Conservation (phyloP, 2,113 vertebrate species). For the Oncorhynchus tshawytscha region DNA sequence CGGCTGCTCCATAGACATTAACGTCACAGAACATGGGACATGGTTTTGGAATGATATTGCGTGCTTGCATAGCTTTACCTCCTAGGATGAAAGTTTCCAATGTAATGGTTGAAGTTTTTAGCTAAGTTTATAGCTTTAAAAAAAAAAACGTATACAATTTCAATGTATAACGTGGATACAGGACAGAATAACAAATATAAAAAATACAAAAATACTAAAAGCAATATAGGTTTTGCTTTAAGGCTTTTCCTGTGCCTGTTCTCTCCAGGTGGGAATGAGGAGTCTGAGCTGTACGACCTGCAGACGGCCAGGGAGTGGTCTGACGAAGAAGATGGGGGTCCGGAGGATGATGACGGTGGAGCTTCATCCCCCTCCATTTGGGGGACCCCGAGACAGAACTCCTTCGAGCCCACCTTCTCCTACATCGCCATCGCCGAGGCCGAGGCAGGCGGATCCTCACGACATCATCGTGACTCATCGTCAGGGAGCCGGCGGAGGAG, state of each 20-base stretch:
- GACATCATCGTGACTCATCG: conserved; percentile 55
- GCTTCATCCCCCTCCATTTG: conserved; percentile 76
- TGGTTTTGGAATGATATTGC: too few species aligned
- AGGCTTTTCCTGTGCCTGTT: neutral
- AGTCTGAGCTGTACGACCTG: conserved; percentile 84
- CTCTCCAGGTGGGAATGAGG: conserved; percentile 81
- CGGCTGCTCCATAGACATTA: too few species aligned
- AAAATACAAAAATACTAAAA: too few species aligned
- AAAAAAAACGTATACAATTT: too few species aligned
- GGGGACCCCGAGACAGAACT: conserved; percentile 81
- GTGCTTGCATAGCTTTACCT: too few species aligned
- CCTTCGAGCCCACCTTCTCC: conserved; percentile 84
- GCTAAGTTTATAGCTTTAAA: too few species aligned
- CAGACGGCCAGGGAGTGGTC: conserved; percentile 88
- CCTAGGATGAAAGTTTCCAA: too few species aligned
- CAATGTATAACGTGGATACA: too few species aligned
- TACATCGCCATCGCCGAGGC: conserved; percentile 81
- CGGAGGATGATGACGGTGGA: conserved; percentile 72
- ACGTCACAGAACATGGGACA: too few species aligned
- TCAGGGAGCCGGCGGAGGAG: conserved; percentile 52
- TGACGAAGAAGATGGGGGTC: conserved; percentile 75
- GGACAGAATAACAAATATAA: too few species aligned
- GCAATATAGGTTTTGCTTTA: too few species aligned
- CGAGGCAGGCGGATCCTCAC: conserved; percentile 56
- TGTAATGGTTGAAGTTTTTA: too few species aligned